Evolutionary conservation across 2,888 invertebrate species (phyloP).

Genomic region (Diadegma fenestrale): DNA sequence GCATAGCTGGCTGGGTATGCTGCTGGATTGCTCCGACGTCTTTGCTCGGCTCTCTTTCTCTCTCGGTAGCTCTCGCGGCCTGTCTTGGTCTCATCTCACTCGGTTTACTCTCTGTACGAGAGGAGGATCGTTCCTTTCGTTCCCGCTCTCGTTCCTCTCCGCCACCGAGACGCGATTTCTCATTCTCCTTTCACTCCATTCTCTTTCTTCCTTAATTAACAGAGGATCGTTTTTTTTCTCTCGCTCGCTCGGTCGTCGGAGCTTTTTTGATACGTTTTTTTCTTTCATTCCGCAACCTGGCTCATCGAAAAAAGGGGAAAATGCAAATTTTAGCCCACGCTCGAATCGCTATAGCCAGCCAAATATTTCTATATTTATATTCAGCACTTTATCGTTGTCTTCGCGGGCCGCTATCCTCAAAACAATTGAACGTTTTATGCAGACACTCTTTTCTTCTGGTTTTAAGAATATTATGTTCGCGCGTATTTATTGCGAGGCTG

Average conservation of each 20-base stretch:
- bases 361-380: slow-evolving; percentile 25
- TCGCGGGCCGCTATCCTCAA: slow-evolving; percentile 52
- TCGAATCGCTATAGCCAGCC: slow-evolving; percentile 34
- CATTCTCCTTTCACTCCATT: slow-evolving; percentile 65
- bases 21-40: slow-evolving; percentile 64
- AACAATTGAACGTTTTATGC: slow-evolving; percentile 58
- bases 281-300: slow-evolving; percentile 32
- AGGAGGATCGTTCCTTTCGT: slow-evolving; percentile 31
- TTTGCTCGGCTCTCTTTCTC: slow-evolving; percentile 38
- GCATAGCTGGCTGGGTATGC: slow-evolving; percentile 72
- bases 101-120: slow-evolving; percentile 35
- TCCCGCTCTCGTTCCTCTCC: slow-evolving; percentile 19
- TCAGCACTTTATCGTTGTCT: slow-evolving; percentile 57
- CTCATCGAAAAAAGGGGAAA: slow-evolving; percentile 60
- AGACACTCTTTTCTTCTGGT: neutral
- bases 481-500: slow-evolving; percentile 21
- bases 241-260: neutral
- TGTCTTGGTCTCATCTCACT: slow-evolving; percentile 34
- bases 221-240: slow-evolving; percentile 48
- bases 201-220: slow-evolving; percentile 68
- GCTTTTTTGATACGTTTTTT: slow-evolving; percentile 32
- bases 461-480: slow-evolving; percentile 9
- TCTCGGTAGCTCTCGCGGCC: neutral
- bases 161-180: slow-evolving; percentile 65
- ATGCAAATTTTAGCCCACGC: slow-evolving; percentile 62